Percentiles rank a stretch among this genome's conserved stretches.
Evolutionary conservation across 2,113 vertebrate genomes (phyloP).

Genomic region (Petroica traversi): DNA sequence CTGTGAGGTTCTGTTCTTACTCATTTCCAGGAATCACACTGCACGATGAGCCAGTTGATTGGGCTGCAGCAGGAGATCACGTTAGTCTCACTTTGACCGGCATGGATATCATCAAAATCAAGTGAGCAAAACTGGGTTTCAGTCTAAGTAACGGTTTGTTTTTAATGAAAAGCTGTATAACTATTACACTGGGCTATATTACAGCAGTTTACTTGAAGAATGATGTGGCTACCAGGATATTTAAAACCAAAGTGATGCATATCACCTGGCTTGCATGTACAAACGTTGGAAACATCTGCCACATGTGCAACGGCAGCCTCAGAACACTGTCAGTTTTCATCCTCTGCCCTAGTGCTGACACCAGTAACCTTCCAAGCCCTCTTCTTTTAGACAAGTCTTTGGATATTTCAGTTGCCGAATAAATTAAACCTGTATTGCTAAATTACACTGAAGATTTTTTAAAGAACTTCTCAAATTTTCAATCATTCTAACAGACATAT

Average conservation of each 20-base stretch:
- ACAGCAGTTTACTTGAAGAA: constrained; percentile 52
- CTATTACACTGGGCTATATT: constrained; percentile 8
- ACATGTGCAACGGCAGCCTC: constrained; percentile 40
- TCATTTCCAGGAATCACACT: constrained; percentile 92
- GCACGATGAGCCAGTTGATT: constrained; percentile 92
- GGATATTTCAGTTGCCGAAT: background rate
- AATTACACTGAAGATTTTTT: background rate
- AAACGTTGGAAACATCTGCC: constrained; percentile 66
- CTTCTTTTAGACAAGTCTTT: background rate
- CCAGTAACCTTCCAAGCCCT: background rate
- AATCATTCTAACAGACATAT: background rate
- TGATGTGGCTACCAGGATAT: constrained; percentile 64
- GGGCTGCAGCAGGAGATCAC: constrained; percentile 97
- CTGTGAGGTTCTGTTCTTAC: constrained; percentile 74
- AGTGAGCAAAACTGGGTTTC: constrained; percentile 81
- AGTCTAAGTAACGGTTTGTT: constrained; percentile 62
- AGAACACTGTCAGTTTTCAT: background rate
- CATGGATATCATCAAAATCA: constrained; percentile 99
- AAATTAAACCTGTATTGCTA: background rate
- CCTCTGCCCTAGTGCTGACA: background rate
- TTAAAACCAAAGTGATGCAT: constrained; percentile 49
- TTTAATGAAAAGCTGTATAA: constrained; percentile 51
- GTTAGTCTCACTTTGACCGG: constrained; percentile 96
- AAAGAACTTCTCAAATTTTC: background rate
- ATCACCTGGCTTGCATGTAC: constrained; percentile 28